Evolutionary conservation across 2,113 vertebrate genomes (phyloP).

Genomic region (Hyperopisus bebe): DNA sequence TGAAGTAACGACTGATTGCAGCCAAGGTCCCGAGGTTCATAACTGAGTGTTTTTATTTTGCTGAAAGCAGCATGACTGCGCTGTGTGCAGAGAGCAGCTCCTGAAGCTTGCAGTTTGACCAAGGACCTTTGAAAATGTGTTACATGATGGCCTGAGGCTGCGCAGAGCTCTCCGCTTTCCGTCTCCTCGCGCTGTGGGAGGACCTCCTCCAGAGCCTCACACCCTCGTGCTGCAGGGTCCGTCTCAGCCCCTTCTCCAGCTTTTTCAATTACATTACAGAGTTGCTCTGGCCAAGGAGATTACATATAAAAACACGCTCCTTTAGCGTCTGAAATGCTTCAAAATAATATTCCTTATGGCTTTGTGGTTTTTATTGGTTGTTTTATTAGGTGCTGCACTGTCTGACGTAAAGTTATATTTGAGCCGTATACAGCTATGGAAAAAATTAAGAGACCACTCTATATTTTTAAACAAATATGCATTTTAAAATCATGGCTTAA

Average conservation of each 20-base stretch:
- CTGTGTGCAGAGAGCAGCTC: background rate
- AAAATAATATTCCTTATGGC: background rate
- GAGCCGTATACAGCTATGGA: background rate
- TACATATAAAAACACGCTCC: background rate
- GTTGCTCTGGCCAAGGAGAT: background rate
- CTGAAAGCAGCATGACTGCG: background rate
- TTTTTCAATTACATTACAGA: background rate
- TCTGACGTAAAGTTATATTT: background rate
- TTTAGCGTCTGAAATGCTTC: background rate
- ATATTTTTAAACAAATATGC: no score
- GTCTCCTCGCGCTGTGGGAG: background rate
- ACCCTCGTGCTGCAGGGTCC: background rate
- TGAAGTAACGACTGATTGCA: background rate
- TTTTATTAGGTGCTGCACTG: background rate
- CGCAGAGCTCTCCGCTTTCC: background rate
- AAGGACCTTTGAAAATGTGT: background rate
- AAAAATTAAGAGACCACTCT: no score
- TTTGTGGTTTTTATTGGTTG: background rate
- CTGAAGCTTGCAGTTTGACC: background rate
- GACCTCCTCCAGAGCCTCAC: background rate
- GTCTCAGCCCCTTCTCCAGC: background rate
- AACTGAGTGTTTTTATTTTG: background rate
- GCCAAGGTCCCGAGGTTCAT: background rate
- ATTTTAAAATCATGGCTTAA: no score
- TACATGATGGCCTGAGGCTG: background rate